Evolutionary conservation across 2,888 invertebrate genomes (phyloP).

Genomic region (Theodoxus fluviatilis): DNA sequence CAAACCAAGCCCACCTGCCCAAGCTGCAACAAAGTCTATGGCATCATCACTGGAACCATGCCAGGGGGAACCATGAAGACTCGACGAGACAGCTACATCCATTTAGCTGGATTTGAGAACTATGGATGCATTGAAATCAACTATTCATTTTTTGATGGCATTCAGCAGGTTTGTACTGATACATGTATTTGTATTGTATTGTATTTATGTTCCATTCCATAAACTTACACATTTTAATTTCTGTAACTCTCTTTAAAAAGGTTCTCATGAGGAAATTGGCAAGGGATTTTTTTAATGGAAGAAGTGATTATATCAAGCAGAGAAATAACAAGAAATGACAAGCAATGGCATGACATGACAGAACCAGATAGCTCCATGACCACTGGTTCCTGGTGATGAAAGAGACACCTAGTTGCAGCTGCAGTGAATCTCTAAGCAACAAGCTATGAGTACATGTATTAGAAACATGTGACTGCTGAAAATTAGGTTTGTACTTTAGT

Average conservation of each 20-base stretch:
- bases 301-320: too few relatives aligned
- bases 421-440: too few relatives aligned
- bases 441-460: too few relatives aligned
- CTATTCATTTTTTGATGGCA: slow-evolving; percentile 55
- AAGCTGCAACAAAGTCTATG: slow-evolving; percentile 35
- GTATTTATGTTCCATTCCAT: not conserved
- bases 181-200: not conserved
- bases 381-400: too few relatives aligned
- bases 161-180: slow-evolving; percentile 35
- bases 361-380: too few relatives aligned
- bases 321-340: too few relatives aligned
- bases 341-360: too few relatives aligned
- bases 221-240: not conserved
- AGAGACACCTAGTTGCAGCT: too few relatives aligned
- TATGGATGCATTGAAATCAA: slow-evolving; percentile 31
- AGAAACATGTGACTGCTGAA: too few relatives aligned
- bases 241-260: not conserved
- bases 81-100: not conserved
- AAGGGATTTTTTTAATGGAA: too few relatives aligned
- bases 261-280: too few relatives aligned
- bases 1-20: slow-evolving; percentile 36
- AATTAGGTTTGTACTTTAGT: too few relatives aligned
- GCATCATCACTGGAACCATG: slow-evolving; percentile 35
- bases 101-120: slow-evolving; percentile 26
- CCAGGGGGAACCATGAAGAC: slow-evolving; percentile 37